Percentiles rank a stretch among this genome's conserved stretches.
These are phyloP conservation scores for Endomychus coccineus DNA, from an alignment of 2,888 invertebrate genomes.

Conservation along the genomic window DNA sequence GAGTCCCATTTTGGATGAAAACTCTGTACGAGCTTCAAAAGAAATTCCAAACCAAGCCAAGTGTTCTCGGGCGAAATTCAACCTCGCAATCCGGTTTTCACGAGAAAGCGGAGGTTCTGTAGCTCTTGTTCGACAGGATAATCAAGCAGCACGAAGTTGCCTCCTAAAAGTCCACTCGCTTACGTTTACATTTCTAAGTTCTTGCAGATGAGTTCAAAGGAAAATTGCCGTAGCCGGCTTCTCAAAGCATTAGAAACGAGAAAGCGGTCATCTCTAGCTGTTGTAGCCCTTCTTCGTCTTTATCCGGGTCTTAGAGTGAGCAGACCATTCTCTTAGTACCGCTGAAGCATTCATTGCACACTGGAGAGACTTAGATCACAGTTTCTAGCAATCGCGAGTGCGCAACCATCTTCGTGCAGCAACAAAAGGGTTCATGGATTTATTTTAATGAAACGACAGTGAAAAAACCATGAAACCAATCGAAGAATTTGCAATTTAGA, in stretches of 20 bases:
- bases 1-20: too few relatives aligned
- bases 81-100: not conserved
- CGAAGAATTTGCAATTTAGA: too few relatives aligned
- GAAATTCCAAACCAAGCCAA: too few relatives aligned
- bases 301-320: conserved; percentile 1
- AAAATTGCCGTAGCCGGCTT: not conserved
- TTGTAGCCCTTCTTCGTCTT: conserved; percentile 9
- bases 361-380: not conserved
- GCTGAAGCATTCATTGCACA: not conserved
- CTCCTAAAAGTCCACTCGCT: conserved; percentile 6
- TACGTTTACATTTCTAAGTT: conserved; percentile 11
- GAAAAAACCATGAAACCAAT: too few relatives aligned
- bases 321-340: not conserved
- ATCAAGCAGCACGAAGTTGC: conserved; percentile 1
- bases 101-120: not conserved
- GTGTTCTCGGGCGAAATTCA: too few relatives aligned
- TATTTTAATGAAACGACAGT: too few relatives aligned
- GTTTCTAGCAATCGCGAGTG: not conserved
- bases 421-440: too few relatives aligned
- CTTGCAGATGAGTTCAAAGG: conserved; percentile 3
- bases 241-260: conserved; percentile 7
- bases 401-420: too few relatives aligned
- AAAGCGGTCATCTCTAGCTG: conserved; percentile 10
- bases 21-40: too few relatives aligned
- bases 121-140: not conserved